phyloP scores from a whole-genome alignment of 2,113 vertebrate genomes.

The Sus scrofa region T2T-Sscrofa CM000818.6:117598001-117598500 shows the following conservation, averaged over 20 bases:
- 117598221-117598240: not conserved
- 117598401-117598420: constrained; percentile 78
- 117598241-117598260: not conserved
- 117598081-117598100: not conserved
- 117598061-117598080: constrained; percentile 25
- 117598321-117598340: not conserved
- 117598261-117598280: no score
- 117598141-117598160: not conserved
- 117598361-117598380: constrained; percentile 52
- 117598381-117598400: constrained; percentile 64
- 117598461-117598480: constrained; percentile 75
- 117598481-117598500: constrained; percentile 80
- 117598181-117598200: constrained; percentile 6
- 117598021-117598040: not conserved
- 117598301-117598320: accelerated
- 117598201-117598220: not conserved
- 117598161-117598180: not conserved
- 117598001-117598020: not conserved
- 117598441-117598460: constrained; percentile 81
- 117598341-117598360: not conserved
- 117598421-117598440: constrained; percentile 64
- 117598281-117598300: not conserved
- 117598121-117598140: not conserved
- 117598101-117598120: not conserved
- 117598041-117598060: not conserved